Evolutionary conservation across 2,797 vertebrate species (phyloP).

Genomic region (Chlorospingus semifuscus): DNA sequence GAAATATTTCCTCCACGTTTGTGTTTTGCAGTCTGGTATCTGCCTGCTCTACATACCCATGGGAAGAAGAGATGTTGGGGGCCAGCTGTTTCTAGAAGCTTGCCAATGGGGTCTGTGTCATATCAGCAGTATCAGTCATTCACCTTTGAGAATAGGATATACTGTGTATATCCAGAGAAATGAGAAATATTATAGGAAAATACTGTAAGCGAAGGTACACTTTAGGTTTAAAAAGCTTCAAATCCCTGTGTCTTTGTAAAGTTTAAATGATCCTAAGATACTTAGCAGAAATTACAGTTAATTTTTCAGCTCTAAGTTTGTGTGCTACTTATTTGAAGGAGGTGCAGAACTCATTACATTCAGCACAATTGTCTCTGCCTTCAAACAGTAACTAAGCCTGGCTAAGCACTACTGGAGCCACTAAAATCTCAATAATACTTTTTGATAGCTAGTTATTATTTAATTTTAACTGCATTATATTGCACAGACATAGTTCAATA

Average conservation of each 20-base stretch:
- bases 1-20: not conserved
- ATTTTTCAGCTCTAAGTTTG: not conserved
- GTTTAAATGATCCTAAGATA: not conserved
- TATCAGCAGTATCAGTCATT: not conserved
- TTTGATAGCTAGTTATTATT: constrained; percentile 31
- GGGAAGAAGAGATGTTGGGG: not conserved
- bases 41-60: not conserved
- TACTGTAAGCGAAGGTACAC: not conserved
- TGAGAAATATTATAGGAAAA: not conserved
- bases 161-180: not conserved
- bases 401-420: constrained; percentile 24
- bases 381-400: constrained; percentile 19
- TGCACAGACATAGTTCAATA: not conserved
- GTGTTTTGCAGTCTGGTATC: not conserved
- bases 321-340: not conserved
- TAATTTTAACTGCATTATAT: constrained; percentile 43
- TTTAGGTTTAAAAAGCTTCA: not conserved
- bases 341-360: not conserved
- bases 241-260: not conserved
- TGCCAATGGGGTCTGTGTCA: not conserved
- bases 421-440: constrained; percentile 37
- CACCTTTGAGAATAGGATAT: not conserved
- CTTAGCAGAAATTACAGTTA: not conserved
- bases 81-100: not conserved
- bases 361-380: not conserved